Conservation (phyloP, 2,888 invertebrate species). For the Plebejus argus region DNA sequence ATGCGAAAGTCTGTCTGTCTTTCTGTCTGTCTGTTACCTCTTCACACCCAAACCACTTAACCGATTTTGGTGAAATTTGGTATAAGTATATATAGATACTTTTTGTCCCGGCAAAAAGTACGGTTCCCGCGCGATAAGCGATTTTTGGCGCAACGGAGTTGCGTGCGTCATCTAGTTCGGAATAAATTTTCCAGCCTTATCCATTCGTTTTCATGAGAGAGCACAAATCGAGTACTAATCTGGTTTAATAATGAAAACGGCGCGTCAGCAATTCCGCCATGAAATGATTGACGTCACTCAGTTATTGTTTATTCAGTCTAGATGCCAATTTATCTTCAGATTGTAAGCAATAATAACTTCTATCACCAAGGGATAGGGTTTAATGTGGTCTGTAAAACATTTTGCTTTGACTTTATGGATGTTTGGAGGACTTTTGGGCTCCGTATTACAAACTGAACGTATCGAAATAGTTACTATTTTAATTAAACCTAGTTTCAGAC, state of each 20-base stretch:
- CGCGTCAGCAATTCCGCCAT: neutral
- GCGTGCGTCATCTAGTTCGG: too few relatives aligned
- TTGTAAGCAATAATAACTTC: neutral
- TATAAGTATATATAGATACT: too few relatives aligned
- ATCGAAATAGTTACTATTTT: neutral
- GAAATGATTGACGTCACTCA: conserved; percentile 23
- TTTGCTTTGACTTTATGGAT: neutral
- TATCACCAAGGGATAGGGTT: neutral
- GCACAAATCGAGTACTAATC: neutral
- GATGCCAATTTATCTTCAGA: conserved; percentile 11
- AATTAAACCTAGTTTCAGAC: neutral
- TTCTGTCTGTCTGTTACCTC: too few relatives aligned
- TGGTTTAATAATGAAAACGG: neutral
- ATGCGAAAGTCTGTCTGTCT: too few relatives aligned
- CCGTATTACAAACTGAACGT: neutral
- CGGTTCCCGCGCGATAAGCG: too few relatives aligned
- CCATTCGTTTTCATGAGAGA: neutral
- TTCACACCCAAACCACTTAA: too few relatives aligned
- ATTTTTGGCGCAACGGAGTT: too few relatives aligned
- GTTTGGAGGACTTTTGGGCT: neutral
- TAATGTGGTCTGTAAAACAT: neutral
- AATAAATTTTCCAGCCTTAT: neutral
- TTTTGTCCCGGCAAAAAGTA: too few relatives aligned
- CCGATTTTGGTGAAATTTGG: too few relatives aligned
- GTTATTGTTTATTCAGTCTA: conserved; percentile 24